Evolutionary conservation across 2,888 invertebrate species (phyloP), one percentile per base, ranked within the genome.

Genomic region (Limnephilus auricula): DNA sequence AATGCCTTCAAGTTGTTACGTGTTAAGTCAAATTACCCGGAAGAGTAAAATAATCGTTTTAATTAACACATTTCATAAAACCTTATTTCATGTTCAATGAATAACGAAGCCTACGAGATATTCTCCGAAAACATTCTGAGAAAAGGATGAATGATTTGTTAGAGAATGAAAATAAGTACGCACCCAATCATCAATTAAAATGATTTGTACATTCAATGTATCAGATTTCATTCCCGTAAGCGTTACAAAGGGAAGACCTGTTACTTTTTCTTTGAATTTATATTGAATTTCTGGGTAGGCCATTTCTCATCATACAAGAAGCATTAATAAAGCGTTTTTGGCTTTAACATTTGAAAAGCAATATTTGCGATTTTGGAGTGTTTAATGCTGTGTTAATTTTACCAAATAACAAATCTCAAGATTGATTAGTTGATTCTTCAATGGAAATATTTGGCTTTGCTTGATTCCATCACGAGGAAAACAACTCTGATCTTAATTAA

Each of bases 401-500:
- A n/a, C 6, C 25, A 65, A 65, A 65, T 18, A 65, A 65, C 65
- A 18, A 65, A 65, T 65, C 65, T 4, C 25, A 25, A 65, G 6
- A 40, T 40, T 45, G 45, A 45, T 45, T 13, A n/a, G 65, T 65
- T 25, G 65, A 65, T 65, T 65, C 65, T 65, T 80, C 31, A 80
- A 80, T 80, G 31, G 32, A 80, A 80, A 80, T 80, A 80, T 80
- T 80, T 32, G 0, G 80, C 65, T 65, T 65, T 25, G 6, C 65
- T 9, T 65, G 65, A 65, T 65, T n/a, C 65, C n/a, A 65, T 25
- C n/a, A 30, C 12, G n/a, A 25, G 40, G 85, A 85, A 40, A 45
- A 85, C 85, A 85, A 37, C 45, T n/a, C 85, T 12, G 85, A 40
- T 25, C 40, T 85, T 85, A 85, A 85, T 85, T 85, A 85, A 45